Percentiles rank a stretch among this genome's conserved stretches.
Conservation (phyloP, 2,113 vertebrate species). For the Lagopus muta region DNA sequence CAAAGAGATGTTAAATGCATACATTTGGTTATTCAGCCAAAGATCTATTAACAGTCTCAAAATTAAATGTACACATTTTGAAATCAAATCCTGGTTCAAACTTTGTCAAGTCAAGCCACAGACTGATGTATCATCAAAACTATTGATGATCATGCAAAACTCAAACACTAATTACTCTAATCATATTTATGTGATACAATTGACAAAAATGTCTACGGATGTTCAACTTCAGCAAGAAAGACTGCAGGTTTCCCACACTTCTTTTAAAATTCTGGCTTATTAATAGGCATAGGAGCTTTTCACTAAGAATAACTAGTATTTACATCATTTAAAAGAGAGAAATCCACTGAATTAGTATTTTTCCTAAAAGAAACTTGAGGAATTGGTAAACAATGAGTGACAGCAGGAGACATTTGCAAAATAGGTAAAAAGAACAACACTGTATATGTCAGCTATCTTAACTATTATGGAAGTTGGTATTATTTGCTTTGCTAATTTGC, state of each 20-base stretch:
- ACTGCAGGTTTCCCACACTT: neutral
- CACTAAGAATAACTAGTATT: neutral
- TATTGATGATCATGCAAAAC: neutral
- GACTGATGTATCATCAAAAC: neutral
- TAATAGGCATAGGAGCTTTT: neutral
- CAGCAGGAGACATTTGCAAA: neutral
- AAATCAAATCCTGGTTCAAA: neutral
- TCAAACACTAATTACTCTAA: neutral
- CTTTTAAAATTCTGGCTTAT: neutral
- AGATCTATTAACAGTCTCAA: neutral
- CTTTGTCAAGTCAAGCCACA: neutral
- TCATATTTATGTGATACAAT: neutral
- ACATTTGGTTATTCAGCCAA: neutral
- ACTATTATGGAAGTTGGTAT: neutral
- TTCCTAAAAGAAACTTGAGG: neutral
- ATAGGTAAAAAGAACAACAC: neutral
- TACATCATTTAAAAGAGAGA: neutral
- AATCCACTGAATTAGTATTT: neutral
- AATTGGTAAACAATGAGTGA: neutral
- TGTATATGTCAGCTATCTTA: neutral
- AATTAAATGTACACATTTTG: neutral
- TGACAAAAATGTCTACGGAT: neutral
- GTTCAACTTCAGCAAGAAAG: neutral
- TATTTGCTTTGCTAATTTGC: neutral
- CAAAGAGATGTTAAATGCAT: neutral